These are phyloP conservation scores for Pseudomyrmex concolor DNA, from an alignment of 1,140 invertebrate genomes.

Conservation along the genomic window DNA sequence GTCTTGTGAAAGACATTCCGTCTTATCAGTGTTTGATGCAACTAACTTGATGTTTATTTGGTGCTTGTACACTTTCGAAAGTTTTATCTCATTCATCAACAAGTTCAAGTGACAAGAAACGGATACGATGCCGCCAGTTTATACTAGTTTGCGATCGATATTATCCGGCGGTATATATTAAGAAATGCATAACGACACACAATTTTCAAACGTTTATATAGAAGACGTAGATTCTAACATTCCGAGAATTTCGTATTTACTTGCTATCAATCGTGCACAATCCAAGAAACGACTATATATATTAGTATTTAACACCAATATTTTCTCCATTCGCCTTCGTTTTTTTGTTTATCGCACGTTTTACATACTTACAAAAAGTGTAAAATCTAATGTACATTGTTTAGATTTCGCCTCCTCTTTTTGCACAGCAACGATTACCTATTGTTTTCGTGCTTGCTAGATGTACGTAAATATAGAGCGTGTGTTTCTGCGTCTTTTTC, in stretches of 20 bases:
- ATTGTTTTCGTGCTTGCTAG: neutral
- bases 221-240: slow-evolving; percentile 17
- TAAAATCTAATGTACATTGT: slow-evolving; percentile 32
- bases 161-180: slow-evolving; percentile 1
- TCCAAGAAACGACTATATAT: slow-evolving; percentile 1
- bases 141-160: slow-evolving; percentile 29
- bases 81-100: neutral
- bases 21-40: neutral
- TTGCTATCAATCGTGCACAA: slow-evolving; percentile 1
- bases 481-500: neutral
- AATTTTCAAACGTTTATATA: slow-evolving; percentile 16
- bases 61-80: neutral
- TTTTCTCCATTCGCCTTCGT: neutral
- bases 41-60: neutral
- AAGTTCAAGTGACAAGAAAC: slow-evolving; percentile 29
- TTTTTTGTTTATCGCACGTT: neutral
- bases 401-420: neutral
- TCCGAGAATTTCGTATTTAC: slow-evolving; percentile 16
- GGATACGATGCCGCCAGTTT: slow-evolving; percentile 27
- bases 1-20: too few relatives aligned
- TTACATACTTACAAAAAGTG: slow-evolving; percentile 54
- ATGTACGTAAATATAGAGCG: slow-evolving; percentile 1
- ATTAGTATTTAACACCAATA: neutral
- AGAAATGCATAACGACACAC: neutral
- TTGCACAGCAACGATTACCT: neutral